phyloP scores from a whole-genome alignment of 2,113 vertebrate species.

The Pelobates fuscus region DNA sequence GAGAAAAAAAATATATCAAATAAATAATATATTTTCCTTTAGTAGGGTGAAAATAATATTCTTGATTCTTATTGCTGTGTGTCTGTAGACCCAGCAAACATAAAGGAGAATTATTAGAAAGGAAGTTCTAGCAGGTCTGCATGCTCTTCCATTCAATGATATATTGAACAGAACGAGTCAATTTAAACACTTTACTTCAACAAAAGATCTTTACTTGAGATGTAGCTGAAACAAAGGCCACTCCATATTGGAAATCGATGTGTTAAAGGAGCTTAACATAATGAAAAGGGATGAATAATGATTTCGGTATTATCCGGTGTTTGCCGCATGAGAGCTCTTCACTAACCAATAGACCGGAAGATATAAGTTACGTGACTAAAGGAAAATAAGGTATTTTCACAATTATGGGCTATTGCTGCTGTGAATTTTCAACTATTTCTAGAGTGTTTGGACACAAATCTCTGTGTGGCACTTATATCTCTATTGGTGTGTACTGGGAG shows the following conservation, averaged over 20 bases:
- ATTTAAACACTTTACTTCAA: slow-evolving; percentile 33
- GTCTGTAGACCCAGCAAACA: not conserved
- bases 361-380: too few relatives aligned
- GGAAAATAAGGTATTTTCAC: too few relatives aligned
- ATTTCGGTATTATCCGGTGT: slow-evolving; percentile 22
- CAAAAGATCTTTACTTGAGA: slow-evolving; percentile 27
- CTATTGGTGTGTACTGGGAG: too few relatives aligned
- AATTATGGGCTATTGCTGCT: too few relatives aligned
- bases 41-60: too few relatives aligned
- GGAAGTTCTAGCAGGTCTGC: not conserved
- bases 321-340: slow-evolving; percentile 14
- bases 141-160: slow-evolving; percentile 7
- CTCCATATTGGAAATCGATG: slow-evolving; percentile 39
- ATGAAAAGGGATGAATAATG: slow-evolving; percentile 42
- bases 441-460: too few relatives aligned
- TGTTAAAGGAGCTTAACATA: slow-evolving; percentile 30
- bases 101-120: not conserved
- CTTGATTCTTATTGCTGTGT: not conserved
- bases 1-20: too few relatives aligned
- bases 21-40: too few relatives aligned
- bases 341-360: slow-evolving; percentile 1
- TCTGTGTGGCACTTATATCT: too few relatives aligned
- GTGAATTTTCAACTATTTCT: too few relatives aligned
- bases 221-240: slow-evolving; percentile 17
- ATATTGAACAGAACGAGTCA: slow-evolving; percentile 16